Percentiles rank a stretch among this genome's conserved stretches.
Conservation (phyloP, 2,797 vertebrate genomes). For the Vultur gryphus region DNA sequence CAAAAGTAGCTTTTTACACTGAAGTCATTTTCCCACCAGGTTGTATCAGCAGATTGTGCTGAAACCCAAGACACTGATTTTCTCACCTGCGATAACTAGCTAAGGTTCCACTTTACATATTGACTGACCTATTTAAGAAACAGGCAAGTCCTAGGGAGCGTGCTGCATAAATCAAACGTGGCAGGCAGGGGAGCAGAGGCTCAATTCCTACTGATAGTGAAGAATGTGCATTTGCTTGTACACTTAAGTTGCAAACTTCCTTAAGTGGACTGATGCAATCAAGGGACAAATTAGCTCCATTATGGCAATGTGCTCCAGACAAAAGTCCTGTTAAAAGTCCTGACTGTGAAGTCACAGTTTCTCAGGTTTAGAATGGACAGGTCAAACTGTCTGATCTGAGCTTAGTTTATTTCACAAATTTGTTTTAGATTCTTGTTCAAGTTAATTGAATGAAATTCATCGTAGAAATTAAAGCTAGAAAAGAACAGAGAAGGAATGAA, state of each 20-base stretch:
- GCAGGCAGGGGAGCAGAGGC: background rate
- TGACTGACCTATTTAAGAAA: slow-evolving; percentile 67
- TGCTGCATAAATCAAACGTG: background rate
- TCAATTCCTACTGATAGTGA: background rate
- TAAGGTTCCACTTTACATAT: slow-evolving; percentile 10
- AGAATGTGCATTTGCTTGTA: background rate
- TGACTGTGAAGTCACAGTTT: background rate
- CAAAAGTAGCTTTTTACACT: slow-evolving; percentile 30
- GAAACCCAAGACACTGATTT: slow-evolving; percentile 9
- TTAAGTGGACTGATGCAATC: background rate
- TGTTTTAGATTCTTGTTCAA: background rate
- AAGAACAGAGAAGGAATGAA: background rate
- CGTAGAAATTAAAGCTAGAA: background rate
- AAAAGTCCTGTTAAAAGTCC: background rate
- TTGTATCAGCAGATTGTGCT: background rate
- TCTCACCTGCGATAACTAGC: background rate
- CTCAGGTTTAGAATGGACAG: background rate
- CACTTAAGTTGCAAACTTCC: background rate
- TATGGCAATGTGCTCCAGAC: background rate
- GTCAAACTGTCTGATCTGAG: background rate
- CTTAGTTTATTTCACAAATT: background rate
- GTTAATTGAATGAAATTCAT: background rate
- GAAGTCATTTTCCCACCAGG: background rate
- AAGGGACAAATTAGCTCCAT: background rate
- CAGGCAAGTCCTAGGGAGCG: background rate